Evolutionary conservation across 2,888 invertebrate species (phyloP), one percentile per base, ranked within the genome.

Genomic region (Rhodophaea formosa): DNA sequence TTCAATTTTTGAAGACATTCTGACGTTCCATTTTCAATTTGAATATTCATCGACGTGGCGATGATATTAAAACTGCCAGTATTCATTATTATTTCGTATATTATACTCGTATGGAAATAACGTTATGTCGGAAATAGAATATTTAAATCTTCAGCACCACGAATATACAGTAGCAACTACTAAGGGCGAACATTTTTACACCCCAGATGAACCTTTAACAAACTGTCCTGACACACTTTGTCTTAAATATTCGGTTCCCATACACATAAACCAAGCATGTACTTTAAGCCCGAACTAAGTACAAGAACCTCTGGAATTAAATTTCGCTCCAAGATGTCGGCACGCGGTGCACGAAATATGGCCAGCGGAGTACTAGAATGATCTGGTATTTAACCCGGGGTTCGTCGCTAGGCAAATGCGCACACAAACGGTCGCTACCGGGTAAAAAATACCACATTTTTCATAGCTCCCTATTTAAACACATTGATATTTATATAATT

Each of bases 281-380:
- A 68, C 74, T 75, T 74, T 73, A 67, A 72, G 71, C 68, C 72
- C 67, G 69, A 71, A 71, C 72, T 76, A 68, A 74, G 71, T 71
- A 66, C 77, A 77, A 78, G 79, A 70, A 74, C 75, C 71, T 72
- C 62, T 23, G 63, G 78, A 84, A 82, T 84, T 84, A 81, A 83
- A 84, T 82, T 83, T 82, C 70, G 68, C 74, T 65, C 59, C 65
- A 65, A 59, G 62, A 70, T 71, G 79, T 72, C 77, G 70, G 73
- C 77, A 73, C 70, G 71, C 70, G 69, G 72, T 58, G 72, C 72
- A 70, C 75, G 64, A 84, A 78, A 80, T 84, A 84, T 79, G 74
- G 70, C 30, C 15, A 30, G 32, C 67, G 62, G 59, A 59, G 65
- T 66, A 66, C 62, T 61, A 61, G 64, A 69, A 67, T 67, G 63